phyloP scores from a whole-genome alignment of 2,888 invertebrate species.

The Cinara cedri region DNA sequence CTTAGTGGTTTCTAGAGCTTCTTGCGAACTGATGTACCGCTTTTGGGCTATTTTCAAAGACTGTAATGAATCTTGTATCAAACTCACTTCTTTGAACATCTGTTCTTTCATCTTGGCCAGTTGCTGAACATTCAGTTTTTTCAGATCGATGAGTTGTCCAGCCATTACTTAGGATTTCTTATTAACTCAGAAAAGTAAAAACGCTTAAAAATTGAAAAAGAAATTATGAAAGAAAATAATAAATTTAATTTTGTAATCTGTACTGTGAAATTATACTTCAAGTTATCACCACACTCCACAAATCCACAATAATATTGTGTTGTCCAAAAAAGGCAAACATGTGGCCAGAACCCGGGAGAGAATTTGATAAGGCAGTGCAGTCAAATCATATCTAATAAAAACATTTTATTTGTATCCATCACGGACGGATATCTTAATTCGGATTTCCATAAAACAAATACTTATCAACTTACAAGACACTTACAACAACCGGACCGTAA shows the following conservation, averaged over 20 bases:
- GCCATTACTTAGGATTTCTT: conserved; percentile 25
- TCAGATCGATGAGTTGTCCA: conserved; percentile 28
- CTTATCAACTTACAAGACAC: too few species aligned
- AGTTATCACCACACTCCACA: too few species aligned
- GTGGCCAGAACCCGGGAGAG: not conserved
- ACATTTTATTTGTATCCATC: too few species aligned
- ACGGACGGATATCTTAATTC: too few species aligned
- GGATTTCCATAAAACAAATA: too few species aligned
- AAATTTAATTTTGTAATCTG: too few species aligned
- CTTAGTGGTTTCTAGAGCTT: conserved; percentile 80
- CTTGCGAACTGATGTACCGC: conserved; percentile 87
- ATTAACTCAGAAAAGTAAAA: too few species aligned
- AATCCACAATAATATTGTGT: not conserved
- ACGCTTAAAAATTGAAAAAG: not conserved
- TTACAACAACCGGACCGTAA: too few species aligned
- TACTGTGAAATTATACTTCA: too few species aligned
- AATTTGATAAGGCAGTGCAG: conserved; percentile 4
- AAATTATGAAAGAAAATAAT: not conserved
- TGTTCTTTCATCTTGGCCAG: conserved; percentile 50
- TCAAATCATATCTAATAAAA: too few species aligned
- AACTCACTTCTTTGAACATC: conserved; percentile 76
- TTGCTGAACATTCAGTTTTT: conserved; percentile 45
- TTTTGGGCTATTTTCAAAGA: conserved; percentile 88
- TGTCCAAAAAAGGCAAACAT: conserved; percentile 1
- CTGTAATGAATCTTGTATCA: conserved; percentile 88